Percentiles rank a stretch among this genome's conserved stretches.
These are phyloP conservation scores for Larimichthys crocea DNA, from an alignment of 2,113 vertebrate genomes.

Conservation along the genomic window DNA sequence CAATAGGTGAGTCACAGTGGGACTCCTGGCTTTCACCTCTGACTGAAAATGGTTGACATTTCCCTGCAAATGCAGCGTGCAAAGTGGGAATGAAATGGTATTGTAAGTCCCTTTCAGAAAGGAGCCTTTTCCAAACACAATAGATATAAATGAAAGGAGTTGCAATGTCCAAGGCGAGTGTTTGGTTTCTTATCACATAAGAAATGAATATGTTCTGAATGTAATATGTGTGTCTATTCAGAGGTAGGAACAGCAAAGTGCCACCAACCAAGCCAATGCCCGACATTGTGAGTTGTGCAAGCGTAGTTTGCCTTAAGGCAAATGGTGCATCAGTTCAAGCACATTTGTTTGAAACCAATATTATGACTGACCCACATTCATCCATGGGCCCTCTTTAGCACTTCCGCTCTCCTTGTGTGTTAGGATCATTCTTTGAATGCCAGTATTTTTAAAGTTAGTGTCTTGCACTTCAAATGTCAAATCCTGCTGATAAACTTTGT, in stretches of 20 bases:
- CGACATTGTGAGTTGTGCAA: conserved; percentile 45
- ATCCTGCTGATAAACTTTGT: background rate
- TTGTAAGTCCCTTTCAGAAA: background rate
- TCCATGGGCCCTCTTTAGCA: conserved; percentile 15
- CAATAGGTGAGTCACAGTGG: conserved; percentile 39
- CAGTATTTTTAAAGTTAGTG: background rate
- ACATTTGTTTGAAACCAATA: conserved; percentile 59
- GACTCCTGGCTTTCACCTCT: conserved; percentile 25
- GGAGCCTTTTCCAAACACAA: conserved; percentile 14
- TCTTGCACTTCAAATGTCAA: background rate
- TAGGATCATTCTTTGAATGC: background rate
- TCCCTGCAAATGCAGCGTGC: conserved; percentile 31
- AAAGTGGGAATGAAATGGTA: conserved; percentile 23
- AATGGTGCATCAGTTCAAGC: conserved; percentile 66
- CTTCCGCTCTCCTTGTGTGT: conserved; percentile 11
- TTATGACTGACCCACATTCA: conserved; percentile 70
- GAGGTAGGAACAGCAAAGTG: conserved; percentile 31
- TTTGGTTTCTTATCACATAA: conserved; percentile 5
- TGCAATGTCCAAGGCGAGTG: background rate
- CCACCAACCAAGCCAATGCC: conserved; percentile 12
- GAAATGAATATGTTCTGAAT: conserved; percentile 9
- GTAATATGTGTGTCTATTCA: background rate
- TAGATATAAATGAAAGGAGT: conserved; percentile 14
- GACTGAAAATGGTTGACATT: conserved; percentile 56
- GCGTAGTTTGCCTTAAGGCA: conserved; percentile 53